phyloP scores from a whole-genome alignment of 92 coral and sea anemone species.

The Ricordea florida region DNA sequence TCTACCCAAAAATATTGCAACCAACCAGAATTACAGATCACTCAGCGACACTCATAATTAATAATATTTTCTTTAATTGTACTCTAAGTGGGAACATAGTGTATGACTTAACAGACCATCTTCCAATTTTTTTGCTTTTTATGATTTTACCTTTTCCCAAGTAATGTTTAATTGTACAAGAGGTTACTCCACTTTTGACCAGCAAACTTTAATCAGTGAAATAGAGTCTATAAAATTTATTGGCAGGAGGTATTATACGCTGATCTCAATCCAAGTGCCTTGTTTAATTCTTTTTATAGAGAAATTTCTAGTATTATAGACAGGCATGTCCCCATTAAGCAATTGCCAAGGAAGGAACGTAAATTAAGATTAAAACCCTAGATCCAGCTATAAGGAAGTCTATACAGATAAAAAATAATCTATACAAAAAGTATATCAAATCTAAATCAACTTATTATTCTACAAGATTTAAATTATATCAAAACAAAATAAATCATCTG shows the following conservation, averaged over 20 bases:
- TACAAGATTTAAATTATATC: not conserved
- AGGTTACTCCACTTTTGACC: constrained; percentile 26
- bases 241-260: not conserved
- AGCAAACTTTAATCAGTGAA: constrained; percentile 23
- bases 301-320: not conserved
- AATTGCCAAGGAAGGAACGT: not conserved
- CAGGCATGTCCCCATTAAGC: constrained; percentile 14
- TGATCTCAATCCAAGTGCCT: not conserved
- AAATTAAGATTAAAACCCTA: not conserved
- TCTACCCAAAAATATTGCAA: constrained; percentile 35
- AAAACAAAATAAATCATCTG: constrained; percentile 1
- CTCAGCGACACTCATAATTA: constrained; percentile 42
- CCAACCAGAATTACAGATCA: no score
- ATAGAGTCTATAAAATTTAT: constrained; percentile 19
- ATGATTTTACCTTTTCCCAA: constrained; percentile 37
- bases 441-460: constrained; percentile 17
- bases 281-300: not conserved
- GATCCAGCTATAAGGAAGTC: constrained; percentile 12
- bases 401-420: constrained; percentile 4
- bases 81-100: constrained; percentile 52
- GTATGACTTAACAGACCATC: constrained; percentile 43
- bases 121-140: constrained; percentile 49
- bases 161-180: constrained; percentile 28
- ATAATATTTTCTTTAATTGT: constrained; percentile 49
- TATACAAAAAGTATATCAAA: constrained; percentile 10